A percentile compares a stretch with the other conserved stretches of the same genome.
phyloP scores from a whole-genome alignment of 2,113 vertebrate genomes.

The Plecotus auritus region DNA sequence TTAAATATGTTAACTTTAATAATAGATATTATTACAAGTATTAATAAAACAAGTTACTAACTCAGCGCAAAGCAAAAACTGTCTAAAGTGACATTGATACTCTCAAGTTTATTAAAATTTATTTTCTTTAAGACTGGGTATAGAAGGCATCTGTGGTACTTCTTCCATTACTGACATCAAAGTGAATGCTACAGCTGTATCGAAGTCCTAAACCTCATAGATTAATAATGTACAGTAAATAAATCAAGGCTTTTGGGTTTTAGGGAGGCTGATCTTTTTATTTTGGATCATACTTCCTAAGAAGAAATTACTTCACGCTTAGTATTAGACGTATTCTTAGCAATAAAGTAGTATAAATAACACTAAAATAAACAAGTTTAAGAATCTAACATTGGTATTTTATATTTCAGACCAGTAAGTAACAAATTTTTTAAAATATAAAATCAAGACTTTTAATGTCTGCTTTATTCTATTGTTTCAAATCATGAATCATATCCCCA shows the following conservation, averaged over 20 bases:
- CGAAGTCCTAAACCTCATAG: slow-evolving; percentile 82
- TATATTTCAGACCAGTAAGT: slow-evolving; percentile 27
- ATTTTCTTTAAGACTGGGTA: slow-evolving; percentile 41
- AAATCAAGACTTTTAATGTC: not conserved
- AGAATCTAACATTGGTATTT: not conserved
- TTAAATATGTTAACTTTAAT: not conserved
- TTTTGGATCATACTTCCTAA: slow-evolving; percentile 65
- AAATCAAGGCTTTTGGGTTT: slow-evolving; percentile 78
- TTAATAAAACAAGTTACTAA: not conserved
- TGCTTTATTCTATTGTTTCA: not conserved
- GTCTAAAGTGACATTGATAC: slow-evolving; percentile 5
- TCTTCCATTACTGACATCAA: slow-evolving; percentile 70
- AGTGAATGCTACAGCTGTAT: slow-evolving; percentile 77
- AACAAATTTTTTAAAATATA: not conserved
- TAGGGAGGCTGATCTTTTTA: slow-evolving; percentile 67
- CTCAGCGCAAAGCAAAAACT: not conserved
- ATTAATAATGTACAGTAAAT: slow-evolving; percentile 83
- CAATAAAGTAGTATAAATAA: slow-evolving; percentile 38
- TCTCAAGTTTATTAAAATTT: slow-evolving; percentile 26
- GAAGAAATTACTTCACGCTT: slow-evolving; percentile 56
- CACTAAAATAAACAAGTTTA: not conserved
- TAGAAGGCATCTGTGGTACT: slow-evolving; percentile 23
- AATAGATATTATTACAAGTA: not conserved
- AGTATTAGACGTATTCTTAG: slow-evolving; percentile 58
- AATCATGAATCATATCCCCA: not conserved